phyloP scores from a whole-genome alignment of 1,140 invertebrate species.

The Diorhabda elongata region DNA sequence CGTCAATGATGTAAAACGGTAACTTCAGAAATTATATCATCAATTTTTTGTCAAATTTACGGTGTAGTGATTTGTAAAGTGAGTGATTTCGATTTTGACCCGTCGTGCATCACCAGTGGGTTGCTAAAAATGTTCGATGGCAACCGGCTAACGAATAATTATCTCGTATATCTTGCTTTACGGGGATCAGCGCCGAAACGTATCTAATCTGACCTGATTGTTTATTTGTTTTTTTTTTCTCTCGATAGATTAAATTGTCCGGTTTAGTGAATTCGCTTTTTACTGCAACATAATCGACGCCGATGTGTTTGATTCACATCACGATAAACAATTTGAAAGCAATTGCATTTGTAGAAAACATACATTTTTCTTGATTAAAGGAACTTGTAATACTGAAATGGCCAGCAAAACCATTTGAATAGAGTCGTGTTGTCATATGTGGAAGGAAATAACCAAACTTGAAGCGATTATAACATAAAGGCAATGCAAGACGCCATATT shows the following conservation, averaged over 20 bases:
- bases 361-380: too few species aligned
- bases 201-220: constrained; percentile 21
- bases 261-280: background rate
- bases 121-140: constrained; percentile 17
- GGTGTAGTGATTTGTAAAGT: constrained; percentile 20
- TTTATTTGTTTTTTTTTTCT: constrained; percentile 15
- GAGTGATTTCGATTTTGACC: constrained; percentile 30
- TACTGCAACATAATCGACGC: too few species aligned
- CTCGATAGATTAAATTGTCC: background rate
- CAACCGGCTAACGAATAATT: constrained; percentile 37
- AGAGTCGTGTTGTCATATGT: too few species aligned
- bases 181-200: constrained; percentile 35
- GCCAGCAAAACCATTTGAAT: too few species aligned
- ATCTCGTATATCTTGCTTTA: constrained; percentile 41
- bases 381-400: too few species aligned
- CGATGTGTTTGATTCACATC: too few species aligned
- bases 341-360: too few species aligned
- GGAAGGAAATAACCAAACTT: too few species aligned
- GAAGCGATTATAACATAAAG: too few species aligned
- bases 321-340: too few species aligned
- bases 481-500: too few species aligned
- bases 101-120: constrained; percentile 31
- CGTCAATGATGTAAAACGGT: constrained; percentile 8
- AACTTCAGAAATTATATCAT: constrained; percentile 14
- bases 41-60: constrained; percentile 18